phyloP scores from a whole-genome alignment of 2,797 vertebrate species.

The Microchirus variegatus region DNA sequence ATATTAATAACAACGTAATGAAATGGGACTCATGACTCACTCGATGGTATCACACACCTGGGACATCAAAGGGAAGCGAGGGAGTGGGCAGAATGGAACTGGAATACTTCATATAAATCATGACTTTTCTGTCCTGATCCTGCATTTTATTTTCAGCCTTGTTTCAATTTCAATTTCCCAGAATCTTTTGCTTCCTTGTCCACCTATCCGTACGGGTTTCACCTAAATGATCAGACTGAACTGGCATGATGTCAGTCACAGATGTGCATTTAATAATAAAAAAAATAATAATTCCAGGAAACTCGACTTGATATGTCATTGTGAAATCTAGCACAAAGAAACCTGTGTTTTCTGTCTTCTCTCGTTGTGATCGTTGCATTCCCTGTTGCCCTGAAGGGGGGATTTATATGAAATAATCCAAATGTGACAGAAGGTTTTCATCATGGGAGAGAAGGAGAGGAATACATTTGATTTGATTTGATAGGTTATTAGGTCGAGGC shows the following conservation, averaged over 20 bases:
- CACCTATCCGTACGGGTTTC: too few relatives aligned
- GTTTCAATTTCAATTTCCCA: constrained; percentile 32
- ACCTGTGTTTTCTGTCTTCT: neutral
- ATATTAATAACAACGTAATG: constrained; percentile 66
- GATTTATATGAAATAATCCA: constrained; percentile 48
- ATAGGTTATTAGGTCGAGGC: constrained; percentile 60
- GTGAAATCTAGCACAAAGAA: neutral
- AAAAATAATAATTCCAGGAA: neutral
- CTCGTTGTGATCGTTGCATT: neutral
- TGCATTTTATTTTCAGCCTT: constrained; percentile 12
- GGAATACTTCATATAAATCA: constrained; percentile 13
- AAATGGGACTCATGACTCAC: constrained; percentile 64
- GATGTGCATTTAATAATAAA: constrained; percentile 7
- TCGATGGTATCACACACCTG: constrained; percentile 78
- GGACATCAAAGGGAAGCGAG: constrained; percentile 69
- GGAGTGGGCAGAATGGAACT: neutral
- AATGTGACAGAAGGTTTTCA: constrained; percentile 62
- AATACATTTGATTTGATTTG: constrained; percentile 66
- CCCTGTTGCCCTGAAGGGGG: constrained; percentile 1
- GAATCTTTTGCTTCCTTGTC: constrained; percentile 21
- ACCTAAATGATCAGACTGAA: constrained; percentile 44
- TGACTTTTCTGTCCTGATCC: constrained; percentile 17
- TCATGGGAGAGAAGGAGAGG: constrained; percentile 37
- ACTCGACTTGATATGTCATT: neutral
- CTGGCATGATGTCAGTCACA: constrained; percentile 14